Conservation (phyloP, 2,888 invertebrate genomes). For the Scaptomyza parva region DNA sequence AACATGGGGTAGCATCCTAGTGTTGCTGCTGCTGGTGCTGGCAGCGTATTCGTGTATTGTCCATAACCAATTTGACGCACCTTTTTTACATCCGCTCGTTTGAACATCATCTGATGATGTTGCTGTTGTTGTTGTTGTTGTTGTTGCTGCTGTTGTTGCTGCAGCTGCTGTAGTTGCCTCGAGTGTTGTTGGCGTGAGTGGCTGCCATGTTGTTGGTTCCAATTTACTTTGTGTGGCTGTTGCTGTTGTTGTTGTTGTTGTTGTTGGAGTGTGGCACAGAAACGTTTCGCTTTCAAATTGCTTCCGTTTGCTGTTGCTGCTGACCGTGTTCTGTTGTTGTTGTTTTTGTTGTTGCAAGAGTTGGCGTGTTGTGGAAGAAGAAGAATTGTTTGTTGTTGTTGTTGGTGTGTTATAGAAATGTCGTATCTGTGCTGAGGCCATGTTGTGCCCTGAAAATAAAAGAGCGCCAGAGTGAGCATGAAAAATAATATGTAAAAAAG, state of each 20-base stretch:
- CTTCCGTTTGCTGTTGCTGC: conserved; percentile 67
- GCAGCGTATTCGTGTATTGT: conserved; percentile 65
- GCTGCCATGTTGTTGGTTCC: conserved; percentile 54
- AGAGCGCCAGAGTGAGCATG: conserved; percentile 28
- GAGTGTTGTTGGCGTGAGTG: conserved; percentile 30
- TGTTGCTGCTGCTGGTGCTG: conserved; percentile 37
- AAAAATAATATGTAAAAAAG: conserved; percentile 49
- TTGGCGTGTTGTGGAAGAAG: conserved; percentile 72
- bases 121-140: conserved; percentile 28
- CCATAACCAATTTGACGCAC: conserved; percentile 63
- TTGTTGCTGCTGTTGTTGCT: conserved; percentile 36
- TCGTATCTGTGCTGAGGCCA: conserved; percentile 85
- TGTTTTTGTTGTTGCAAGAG: conserved; percentile 65
- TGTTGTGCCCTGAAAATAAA: conserved; percentile 84
- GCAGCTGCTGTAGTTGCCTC: conserved; percentile 33
- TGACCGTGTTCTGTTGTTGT: conserved; percentile 54
- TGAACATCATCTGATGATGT: conserved; percentile 68
- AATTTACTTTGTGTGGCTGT: conserved; percentile 37
- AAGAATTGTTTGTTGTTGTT: conserved; percentile 70
- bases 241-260: conserved; percentile 39
- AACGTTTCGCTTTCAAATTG: conserved; percentile 74
- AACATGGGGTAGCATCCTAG: conserved; percentile 47
- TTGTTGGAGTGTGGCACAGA: conserved; percentile 55
- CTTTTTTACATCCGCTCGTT: conserved; percentile 57
- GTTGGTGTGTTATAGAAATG: conserved; percentile 83